phyloP scores from a whole-genome alignment of 2,113 vertebrate genomes.

The Dromas ardeola region DNA sequence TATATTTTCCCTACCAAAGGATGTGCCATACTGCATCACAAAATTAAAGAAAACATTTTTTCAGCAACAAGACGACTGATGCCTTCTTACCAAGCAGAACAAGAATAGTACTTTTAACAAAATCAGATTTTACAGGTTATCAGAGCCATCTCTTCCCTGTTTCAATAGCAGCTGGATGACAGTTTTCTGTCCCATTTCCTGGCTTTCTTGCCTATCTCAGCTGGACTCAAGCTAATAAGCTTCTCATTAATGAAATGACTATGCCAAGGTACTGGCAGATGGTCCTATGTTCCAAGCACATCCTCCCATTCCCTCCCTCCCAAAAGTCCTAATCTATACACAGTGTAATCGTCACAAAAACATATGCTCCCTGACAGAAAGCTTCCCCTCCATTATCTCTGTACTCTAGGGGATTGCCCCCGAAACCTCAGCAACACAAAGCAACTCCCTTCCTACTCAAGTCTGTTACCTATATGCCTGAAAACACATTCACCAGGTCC shows the following conservation, averaged over 20 bases:
- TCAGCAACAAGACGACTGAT: background rate
- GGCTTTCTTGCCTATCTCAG: background rate
- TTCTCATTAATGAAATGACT: slow-evolving; percentile 47
- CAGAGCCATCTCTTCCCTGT: background rate
- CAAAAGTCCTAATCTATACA: slow-evolving; percentile 61
- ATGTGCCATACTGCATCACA: background rate
- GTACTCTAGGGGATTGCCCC: slow-evolving; percentile 12
- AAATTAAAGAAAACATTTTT: background rate
- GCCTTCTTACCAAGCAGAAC: background rate
- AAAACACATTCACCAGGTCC: background rate
- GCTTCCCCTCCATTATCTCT: slow-evolving; percentile 49
- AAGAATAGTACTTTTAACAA: background rate
- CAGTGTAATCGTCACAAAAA: slow-evolving; percentile 44
- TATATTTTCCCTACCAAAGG: background rate
- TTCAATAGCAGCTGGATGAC: background rate
- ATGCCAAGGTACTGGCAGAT: slow-evolving; percentile 56
- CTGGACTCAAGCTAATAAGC: slow-evolving; percentile 40
- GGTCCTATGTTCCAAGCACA: slow-evolving; percentile 21
- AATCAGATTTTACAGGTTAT: background rate
- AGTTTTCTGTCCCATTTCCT: background rate
- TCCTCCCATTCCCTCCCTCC: slow-evolving; percentile 43
- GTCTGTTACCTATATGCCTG: background rate
- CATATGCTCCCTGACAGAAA: slow-evolving; percentile 65
- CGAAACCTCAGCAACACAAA: background rate
- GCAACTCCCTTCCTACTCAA: background rate